A percentile compares a stretch with the other conserved stretches of the same genome.
Evolutionary conservation across 2,888 invertebrate species (phyloP).

Genomic region (Lithophane semibrunnea): DNA sequence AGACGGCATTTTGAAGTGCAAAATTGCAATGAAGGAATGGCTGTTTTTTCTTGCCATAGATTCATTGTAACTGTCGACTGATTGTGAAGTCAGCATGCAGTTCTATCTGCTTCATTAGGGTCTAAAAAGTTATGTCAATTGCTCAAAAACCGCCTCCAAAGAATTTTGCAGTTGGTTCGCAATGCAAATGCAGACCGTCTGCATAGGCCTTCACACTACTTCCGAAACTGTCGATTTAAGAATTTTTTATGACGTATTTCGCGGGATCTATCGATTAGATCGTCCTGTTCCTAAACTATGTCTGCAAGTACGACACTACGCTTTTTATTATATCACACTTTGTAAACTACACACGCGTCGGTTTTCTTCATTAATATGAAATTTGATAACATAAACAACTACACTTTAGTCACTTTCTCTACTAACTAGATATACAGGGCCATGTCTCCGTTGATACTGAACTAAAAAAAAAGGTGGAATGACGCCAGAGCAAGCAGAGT

Average conservation of each 20-base stretch:
- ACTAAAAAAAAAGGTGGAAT: constrained; percentile 25
- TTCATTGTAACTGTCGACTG: not conserved
- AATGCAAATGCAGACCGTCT: not conserved
- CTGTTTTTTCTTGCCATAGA: not conserved
- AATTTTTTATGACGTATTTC: not conserved
- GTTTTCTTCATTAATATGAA: not conserved
- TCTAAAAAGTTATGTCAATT: not conserved
- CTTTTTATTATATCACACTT: not conserved
- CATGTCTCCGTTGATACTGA: constrained; percentile 42
- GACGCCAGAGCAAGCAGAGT: constrained; percentile 34
- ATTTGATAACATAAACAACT: not conserved
- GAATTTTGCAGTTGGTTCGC: not conserved
- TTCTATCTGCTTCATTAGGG: not conserved
- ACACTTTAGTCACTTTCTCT: constrained; percentile 27
- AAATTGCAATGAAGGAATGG: not conserved
- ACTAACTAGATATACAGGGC: constrained; percentile 58
- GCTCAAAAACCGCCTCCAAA: not conserved
- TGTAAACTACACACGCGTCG: constrained; percentile 10
- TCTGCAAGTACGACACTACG: not conserved
- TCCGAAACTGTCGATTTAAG: not conserved
- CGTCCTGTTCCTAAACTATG: constrained; percentile 6
- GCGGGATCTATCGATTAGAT: not conserved
- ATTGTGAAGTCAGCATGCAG: not conserved
- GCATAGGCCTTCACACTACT: not conserved
- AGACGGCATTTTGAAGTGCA: not conserved